Evolutionary conservation across 2,888 invertebrate genomes (phyloP).

Genomic region (Thymelicus lineola): DNA sequence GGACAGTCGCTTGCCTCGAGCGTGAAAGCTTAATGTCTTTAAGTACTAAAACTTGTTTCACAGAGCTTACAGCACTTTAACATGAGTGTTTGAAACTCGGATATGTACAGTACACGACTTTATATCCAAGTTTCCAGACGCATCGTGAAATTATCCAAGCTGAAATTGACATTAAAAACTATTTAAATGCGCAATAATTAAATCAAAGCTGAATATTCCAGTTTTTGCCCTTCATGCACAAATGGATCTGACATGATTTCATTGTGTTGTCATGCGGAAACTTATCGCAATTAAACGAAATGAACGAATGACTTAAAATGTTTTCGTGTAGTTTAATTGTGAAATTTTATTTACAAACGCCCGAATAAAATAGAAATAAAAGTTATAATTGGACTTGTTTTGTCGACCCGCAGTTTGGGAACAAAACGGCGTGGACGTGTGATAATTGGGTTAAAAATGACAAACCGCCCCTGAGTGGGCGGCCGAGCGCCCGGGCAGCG

Average conservation of each 20-base stretch:
- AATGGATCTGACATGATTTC: constrained; percentile 9
- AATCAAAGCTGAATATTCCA: neutral
- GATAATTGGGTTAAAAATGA: constrained; percentile 35
- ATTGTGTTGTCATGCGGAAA: constrained; percentile 12
- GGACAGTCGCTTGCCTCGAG: constrained; percentile 48
- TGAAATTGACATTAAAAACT: constrained; percentile 8
- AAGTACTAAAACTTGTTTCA: constrained; percentile 67
- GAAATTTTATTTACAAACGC: neutral
- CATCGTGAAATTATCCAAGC: neutral
- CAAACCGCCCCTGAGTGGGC: constrained; percentile 22
- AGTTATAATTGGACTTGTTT: constrained; percentile 9
- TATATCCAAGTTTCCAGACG: constrained; percentile 11
- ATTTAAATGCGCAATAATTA: constrained; percentile 9
- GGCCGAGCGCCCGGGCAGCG: neutral
- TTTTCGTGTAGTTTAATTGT: neutral
- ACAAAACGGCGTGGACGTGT: constrained; percentile 22
- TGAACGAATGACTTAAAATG: neutral
- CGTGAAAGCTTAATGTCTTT: constrained; percentile 68
- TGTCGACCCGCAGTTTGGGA: constrained; percentile 12
- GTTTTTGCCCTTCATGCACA: constrained; percentile 13
- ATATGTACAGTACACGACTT: constrained; percentile 42
- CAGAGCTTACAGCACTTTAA: constrained; percentile 47
- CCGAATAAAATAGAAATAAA: neutral
- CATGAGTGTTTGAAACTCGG: constrained; percentile 40
- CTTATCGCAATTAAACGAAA: neutral